These are phyloP conservation scores for Pica pica DNA, from an alignment of 2,113 vertebrate genomes.

Conservation along the genomic window DNA sequence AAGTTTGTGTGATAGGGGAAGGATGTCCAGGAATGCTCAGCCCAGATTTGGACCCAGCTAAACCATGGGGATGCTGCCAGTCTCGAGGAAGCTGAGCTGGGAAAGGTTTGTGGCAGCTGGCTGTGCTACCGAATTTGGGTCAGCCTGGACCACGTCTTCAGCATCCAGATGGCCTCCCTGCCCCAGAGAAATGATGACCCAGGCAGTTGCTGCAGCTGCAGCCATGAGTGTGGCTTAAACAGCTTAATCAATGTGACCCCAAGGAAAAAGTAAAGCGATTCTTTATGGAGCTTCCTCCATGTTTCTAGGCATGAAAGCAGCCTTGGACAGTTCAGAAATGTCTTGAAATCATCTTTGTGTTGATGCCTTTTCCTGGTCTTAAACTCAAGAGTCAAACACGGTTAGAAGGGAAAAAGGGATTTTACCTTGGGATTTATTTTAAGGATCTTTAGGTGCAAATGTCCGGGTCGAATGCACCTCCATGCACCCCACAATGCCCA, in stretches of 20 bases:
- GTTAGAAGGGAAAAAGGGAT: no score
- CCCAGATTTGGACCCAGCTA: background rate
- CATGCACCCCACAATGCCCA: no score
- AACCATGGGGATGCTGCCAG: rapidly evolving
- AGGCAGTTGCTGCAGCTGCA: background rate
- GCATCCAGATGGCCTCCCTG: rapidly evolving
- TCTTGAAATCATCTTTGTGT: background rate
- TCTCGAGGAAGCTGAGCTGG: background rate
- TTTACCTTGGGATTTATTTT: no score
- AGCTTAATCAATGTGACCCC: background rate
- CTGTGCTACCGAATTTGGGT: background rate
- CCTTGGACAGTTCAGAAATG: background rate
- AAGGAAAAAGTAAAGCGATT: background rate
- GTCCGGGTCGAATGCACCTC: no score
- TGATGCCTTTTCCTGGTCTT: no score
- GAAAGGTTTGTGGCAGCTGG: background rate
- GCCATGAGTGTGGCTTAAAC: background rate
- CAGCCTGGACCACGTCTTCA: background rate
- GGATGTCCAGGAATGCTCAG: background rate
- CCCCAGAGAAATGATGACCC: background rate
- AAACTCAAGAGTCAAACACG: no score
- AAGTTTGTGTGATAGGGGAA: background rate
- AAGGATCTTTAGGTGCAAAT: no score
- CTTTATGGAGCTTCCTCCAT: background rate
- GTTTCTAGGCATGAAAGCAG: background rate